A percentile compares a stretch with the other conserved stretches of the same genome.
phyloP scores from a whole-genome alignment of 2,113 vertebrate species.

The Opisthocomus hoazin region DNA sequence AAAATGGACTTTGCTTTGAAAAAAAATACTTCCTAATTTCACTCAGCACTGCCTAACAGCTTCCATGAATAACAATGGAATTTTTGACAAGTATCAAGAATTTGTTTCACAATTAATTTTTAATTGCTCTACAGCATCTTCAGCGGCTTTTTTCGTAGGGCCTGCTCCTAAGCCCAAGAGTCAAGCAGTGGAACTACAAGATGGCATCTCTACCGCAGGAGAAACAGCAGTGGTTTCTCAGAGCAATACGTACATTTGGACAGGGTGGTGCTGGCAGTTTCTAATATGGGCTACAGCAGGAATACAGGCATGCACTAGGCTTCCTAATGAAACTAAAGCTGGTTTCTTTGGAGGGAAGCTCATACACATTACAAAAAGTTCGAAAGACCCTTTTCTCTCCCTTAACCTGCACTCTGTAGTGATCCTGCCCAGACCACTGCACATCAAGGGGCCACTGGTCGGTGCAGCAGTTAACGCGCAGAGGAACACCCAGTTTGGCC shows the following conservation, averaged over 20 bases:
- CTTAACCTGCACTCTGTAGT: background rate
- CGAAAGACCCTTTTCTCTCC: background rate
- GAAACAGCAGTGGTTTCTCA: background rate
- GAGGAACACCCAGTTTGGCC: too few species aligned
- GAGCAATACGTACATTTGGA: background rate
- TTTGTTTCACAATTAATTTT: background rate
- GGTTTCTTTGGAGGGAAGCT: background rate
- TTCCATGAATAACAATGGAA: background rate
- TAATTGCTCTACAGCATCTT: background rate
- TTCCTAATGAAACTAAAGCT: background rate
- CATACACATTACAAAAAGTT: background rate
- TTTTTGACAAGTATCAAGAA: background rate
- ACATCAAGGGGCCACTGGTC: background rate
- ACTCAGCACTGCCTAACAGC: background rate
- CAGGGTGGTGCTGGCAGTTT: background rate
- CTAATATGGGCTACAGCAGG: background rate
- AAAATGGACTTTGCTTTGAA: background rate
- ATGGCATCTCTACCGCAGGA: background rate
- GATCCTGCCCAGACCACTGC: background rate
- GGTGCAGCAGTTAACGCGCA: background rate
- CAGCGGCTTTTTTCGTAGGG: background rate
- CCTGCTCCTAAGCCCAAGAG: background rate
- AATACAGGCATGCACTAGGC: background rate
- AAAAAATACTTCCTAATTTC: background rate
- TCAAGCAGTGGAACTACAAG: background rate